phyloP scores from a whole-genome alignment of 2,797 vertebrate species.

The Cichlasoma orientale region DNA sequence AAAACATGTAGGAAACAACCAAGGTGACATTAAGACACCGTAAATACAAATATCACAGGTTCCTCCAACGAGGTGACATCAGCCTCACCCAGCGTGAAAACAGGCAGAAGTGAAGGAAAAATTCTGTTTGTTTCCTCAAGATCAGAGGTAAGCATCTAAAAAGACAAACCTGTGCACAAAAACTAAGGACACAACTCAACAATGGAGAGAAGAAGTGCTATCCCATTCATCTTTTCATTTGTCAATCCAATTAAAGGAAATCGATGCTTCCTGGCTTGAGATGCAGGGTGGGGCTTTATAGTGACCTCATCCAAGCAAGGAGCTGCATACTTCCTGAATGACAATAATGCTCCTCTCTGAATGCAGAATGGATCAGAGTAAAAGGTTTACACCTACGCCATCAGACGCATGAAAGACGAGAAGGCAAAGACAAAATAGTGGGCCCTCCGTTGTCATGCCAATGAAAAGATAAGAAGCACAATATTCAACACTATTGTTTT shows the following conservation, averaged over 20 bases:
- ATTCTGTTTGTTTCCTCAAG: not conserved
- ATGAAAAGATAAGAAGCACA: not conserved
- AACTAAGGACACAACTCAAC: constrained; percentile 14
- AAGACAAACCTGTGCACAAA: constrained; percentile 13
- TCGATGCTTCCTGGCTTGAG: constrained; percentile 65
- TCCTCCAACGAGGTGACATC: not conserved
- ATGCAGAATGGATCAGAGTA: constrained; percentile 16
- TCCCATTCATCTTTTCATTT: constrained; percentile 58
- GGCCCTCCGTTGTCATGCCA: not conserved
- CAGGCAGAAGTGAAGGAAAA: constrained; percentile 7
- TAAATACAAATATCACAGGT: constrained; percentile 12
- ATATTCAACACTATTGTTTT: not conserved
- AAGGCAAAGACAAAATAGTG: not conserved
- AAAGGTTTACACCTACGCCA: constrained; percentile 5
- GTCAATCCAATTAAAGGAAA: constrained; percentile 78
- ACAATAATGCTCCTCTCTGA: constrained; percentile 40
- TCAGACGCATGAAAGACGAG: not conserved
- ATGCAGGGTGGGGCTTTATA: constrained; percentile 62
- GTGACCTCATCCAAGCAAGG: constrained; percentile 62
- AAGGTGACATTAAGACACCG: not conserved
- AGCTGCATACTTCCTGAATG: constrained; percentile 58
- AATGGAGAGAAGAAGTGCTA: constrained; percentile 6
- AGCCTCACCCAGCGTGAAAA: not conserved
- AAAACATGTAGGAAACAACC: constrained; percentile 27
- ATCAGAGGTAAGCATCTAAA: constrained; percentile 12